phyloP scores from a whole-genome alignment of 2,888 invertebrate species.

The Morinoia aosen region DNA sequence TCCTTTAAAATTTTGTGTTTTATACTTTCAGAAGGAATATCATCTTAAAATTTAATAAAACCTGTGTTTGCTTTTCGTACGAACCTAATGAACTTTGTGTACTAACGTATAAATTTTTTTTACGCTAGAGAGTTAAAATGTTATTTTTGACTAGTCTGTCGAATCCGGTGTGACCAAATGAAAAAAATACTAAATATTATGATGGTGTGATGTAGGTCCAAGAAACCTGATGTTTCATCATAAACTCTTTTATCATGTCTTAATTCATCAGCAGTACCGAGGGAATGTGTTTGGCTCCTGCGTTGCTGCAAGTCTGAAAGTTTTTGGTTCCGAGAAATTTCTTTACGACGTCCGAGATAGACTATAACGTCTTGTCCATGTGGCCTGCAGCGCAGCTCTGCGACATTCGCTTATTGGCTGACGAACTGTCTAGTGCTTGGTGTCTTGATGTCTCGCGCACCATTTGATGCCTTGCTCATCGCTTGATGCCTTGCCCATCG shows the following conservation, averaged over 20 bases:
- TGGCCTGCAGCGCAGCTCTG: background rate
- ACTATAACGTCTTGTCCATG: background rate
- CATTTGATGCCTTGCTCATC: no score
- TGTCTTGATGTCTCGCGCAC: no score
- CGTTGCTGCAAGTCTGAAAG: background rate
- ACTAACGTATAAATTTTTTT: no score
- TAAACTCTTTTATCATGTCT: background rate
- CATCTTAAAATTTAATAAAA: background rate
- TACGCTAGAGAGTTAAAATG: background rate
- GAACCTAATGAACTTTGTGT: background rate
- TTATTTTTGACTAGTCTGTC: background rate
- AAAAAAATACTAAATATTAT: background rate
- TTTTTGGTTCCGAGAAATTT: background rate
- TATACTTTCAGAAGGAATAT: background rate
- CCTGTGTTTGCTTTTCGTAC: background rate
- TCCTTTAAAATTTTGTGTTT: background rate
- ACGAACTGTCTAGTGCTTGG: background rate
- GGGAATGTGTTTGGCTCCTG: background rate
- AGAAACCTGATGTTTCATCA: background rate
- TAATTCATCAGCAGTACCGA: background rate
- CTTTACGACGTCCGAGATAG: background rate
- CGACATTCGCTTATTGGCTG: background rate
- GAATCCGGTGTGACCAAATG: background rate
- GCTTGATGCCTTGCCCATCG: no score
- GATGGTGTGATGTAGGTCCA: background rate